phyloP scores from a whole-genome alignment of 2,113 vertebrate species.

The Cervus canadensis region DNA sequence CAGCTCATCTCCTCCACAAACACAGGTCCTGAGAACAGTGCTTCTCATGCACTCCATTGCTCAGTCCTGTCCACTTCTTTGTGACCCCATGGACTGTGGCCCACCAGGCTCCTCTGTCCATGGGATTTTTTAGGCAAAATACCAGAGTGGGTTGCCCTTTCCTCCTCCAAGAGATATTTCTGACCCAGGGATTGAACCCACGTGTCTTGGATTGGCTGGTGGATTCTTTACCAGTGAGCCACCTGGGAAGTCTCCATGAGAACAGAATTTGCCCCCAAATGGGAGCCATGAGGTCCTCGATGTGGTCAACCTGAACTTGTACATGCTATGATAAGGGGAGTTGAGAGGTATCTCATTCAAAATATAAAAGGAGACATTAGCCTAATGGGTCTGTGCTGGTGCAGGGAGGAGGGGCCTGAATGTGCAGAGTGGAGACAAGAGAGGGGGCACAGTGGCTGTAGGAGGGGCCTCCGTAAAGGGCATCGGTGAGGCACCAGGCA shows the following conservation, averaged over 20 bases:
- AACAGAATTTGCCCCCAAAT: background rate
- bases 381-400: rapidly evolving
- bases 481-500: background rate
- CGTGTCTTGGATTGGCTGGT: background rate
- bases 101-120: background rate
- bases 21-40: background rate
- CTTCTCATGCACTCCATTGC: background rate
- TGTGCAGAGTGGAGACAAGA: background rate
- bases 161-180: background rate
- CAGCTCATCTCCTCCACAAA: background rate
- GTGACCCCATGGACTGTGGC: background rate
- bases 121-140: background rate
- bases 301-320: background rate
- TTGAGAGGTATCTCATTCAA: background rate
- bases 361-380: background rate
- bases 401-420: background rate
- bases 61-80: background rate
- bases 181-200: background rate
- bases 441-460: rapidly evolving
- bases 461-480: background rate
- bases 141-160: background rate
- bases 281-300: background rate
- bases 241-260: background rate
- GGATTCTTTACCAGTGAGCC: background rate
- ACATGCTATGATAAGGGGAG: background rate